Conservation (phyloP, 2,113 vertebrate genomes). For the Seriola quinqueradiata region DNA sequence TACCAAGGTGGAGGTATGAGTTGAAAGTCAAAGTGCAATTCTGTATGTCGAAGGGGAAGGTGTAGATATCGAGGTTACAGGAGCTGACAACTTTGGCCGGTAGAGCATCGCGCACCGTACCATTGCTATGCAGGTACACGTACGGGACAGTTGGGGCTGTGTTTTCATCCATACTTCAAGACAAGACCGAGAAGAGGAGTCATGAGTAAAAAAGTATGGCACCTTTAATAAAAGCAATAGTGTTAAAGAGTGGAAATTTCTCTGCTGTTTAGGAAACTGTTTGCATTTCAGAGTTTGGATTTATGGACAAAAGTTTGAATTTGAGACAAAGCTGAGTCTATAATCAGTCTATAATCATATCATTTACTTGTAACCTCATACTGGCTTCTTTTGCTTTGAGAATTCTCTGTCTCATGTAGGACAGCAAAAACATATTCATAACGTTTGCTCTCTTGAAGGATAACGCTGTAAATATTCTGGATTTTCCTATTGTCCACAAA, state of each 20-base stretch:
- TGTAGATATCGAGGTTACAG: constrained; percentile 83
- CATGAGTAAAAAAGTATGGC: background rate
- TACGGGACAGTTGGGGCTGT: constrained; percentile 74
- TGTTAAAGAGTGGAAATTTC: background rate
- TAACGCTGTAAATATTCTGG: too few relatives aligned
- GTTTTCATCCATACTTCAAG: constrained; percentile 80
- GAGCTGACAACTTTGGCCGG: constrained; percentile 80
- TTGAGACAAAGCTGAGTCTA: too few relatives aligned
- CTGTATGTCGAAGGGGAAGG: constrained; percentile 84
- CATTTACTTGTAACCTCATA: too few relatives aligned
- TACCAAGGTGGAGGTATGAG: constrained; percentile 77
- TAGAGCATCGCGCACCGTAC: constrained; percentile 23
- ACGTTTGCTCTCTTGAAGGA: too few relatives aligned
- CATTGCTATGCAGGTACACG: constrained; percentile 59
- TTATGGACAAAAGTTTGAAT: too few relatives aligned
- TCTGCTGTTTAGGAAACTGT: background rate
- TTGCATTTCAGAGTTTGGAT: too few relatives aligned
- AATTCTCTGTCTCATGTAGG: too few relatives aligned
- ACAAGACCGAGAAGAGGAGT: background rate
- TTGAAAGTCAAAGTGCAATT: constrained; percentile 80
- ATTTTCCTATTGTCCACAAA: too few relatives aligned
- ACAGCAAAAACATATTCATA: too few relatives aligned
- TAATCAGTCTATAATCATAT: too few relatives aligned
- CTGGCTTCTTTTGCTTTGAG: background rate
- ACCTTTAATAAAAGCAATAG: background rate